phyloP scores from a whole-genome alignment of 2,113 vertebrate genomes.

The Nipponia nippon region DNA sequence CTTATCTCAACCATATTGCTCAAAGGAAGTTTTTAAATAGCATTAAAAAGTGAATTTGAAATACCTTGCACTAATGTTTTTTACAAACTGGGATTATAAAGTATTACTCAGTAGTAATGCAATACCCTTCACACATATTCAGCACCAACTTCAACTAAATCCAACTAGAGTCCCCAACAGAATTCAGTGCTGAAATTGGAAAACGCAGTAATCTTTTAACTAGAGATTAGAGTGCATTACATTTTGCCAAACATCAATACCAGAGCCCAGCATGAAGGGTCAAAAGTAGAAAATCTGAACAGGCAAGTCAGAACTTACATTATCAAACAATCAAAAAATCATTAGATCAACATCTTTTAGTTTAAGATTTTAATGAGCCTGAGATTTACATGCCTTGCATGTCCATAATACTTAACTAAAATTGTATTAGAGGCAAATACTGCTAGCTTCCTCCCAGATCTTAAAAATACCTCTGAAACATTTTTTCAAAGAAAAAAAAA shows the following conservation, averaged over 20 bases:
- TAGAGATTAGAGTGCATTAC: neutral
- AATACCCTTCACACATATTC: neutral
- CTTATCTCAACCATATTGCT: neutral
- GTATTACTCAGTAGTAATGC: neutral
- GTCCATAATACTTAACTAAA: neutral
- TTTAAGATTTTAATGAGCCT: neutral
- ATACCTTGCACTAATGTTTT: neutral
- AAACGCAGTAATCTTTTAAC: neutral
- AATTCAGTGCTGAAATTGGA: neutral
- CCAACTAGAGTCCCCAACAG: neutral
- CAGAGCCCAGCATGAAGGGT: neutral
- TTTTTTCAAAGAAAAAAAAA: neutral
- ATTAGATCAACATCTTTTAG: neutral
- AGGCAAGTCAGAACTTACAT: neutral
- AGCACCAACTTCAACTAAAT: neutral
- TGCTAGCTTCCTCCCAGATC: neutral
- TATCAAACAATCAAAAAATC: neutral
- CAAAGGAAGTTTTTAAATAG: neutral
- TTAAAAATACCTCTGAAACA: neutral
- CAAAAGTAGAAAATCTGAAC: neutral
- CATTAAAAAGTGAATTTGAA: neutral
- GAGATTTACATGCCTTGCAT: neutral
- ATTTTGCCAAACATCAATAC: neutral
- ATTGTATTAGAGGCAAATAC: neutral
- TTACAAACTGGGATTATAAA: neutral